A percentile compares a stretch with the other conserved stretches of the same genome.
phyloP scores from a whole-genome alignment of 2,113 vertebrate genomes.

The mouse (Mus musculus) region DNA sequence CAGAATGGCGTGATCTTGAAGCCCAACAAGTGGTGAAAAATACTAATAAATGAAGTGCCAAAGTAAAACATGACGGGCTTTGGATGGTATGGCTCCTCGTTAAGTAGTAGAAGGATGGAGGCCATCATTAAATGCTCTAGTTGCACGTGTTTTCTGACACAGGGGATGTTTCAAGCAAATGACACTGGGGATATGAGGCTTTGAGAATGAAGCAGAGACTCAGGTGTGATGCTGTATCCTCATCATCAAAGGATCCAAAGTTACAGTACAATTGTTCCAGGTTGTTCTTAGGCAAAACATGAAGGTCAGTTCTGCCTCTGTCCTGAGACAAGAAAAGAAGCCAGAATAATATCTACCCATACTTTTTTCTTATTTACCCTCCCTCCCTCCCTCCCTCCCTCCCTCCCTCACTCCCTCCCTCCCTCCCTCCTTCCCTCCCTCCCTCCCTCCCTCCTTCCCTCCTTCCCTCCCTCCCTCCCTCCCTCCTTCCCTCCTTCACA shows the following conservation, averaged over 20 bases:
- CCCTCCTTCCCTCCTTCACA: neutral
- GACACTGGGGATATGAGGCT: neutral
- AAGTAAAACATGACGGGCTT: neutral
- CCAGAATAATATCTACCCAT: neutral
- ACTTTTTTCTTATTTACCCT: neutral
- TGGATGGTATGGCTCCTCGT: neutral
- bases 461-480: too few species aligned
- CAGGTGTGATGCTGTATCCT: neutral
- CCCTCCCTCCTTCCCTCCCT: too few species aligned
- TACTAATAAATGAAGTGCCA: neutral
- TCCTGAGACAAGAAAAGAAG: neutral
- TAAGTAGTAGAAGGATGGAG: neutral
- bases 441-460: too few species aligned
- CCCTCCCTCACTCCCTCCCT: neutral
- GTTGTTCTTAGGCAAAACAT: neutral
- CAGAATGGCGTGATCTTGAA: neutral
- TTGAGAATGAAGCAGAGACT: neutral
- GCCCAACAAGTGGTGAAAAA: neutral
- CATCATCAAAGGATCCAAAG: neutral
- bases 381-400: too few species aligned
- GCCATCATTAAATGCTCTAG: conserved; percentile 4
- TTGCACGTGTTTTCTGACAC: neutral
- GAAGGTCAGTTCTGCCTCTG: neutral
- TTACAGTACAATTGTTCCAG: neutral
- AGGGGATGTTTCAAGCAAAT: neutral